Percentiles rank a stretch among this genome's conserved stretches.
Evolutionary conservation across 2,888 invertebrate species (phyloP).

Genomic region (Monopis laevigella): DNA sequence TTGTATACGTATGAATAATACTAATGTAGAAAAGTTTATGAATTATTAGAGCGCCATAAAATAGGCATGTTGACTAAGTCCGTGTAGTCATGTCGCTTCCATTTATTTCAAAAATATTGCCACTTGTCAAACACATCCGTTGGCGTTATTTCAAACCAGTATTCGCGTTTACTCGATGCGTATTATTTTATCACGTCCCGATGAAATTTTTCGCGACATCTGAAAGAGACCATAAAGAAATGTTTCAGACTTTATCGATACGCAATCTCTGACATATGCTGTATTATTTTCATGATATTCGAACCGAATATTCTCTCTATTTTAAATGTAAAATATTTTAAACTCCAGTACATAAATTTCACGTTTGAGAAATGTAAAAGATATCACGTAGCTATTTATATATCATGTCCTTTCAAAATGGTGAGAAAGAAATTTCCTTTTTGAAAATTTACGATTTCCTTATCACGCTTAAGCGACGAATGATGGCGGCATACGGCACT

Average conservation of each 20-base stretch:
- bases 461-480: slow-evolving; percentile 57
- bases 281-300: too few relatives aligned
- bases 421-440: slow-evolving; percentile 43
- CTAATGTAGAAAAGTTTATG: too few relatives aligned
- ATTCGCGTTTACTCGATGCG: slow-evolving; percentile 26
- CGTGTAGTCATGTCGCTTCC: slow-evolving; percentile 33
- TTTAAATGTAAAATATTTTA: too few relatives aligned
- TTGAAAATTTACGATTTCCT: slow-evolving; percentile 53
- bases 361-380: slow-evolving; percentile 7
- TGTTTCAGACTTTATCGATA: too few relatives aligned
- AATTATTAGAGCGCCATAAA: neutral
- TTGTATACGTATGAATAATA: too few relatives aligned
- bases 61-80: neutral
- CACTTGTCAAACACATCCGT: slow-evolving; percentile 44
- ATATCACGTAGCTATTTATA: slow-evolving; percentile 9
- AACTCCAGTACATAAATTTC: neutral
- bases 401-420: slow-evolving; percentile 12
- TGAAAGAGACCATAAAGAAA: too few relatives aligned
- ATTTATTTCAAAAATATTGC: slow-evolving; percentile 41
- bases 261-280: too few relatives aligned
- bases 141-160: slow-evolving; percentile 35
- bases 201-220: slow-evolving; percentile 38
- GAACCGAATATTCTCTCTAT: too few relatives aligned
- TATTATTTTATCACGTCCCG: slow-evolving; percentile 47
- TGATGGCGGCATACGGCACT: slow-evolving; percentile 28